phyloP scores from a whole-genome alignment of 2,113 vertebrate genomes.

The Cathartes aura region DNA sequence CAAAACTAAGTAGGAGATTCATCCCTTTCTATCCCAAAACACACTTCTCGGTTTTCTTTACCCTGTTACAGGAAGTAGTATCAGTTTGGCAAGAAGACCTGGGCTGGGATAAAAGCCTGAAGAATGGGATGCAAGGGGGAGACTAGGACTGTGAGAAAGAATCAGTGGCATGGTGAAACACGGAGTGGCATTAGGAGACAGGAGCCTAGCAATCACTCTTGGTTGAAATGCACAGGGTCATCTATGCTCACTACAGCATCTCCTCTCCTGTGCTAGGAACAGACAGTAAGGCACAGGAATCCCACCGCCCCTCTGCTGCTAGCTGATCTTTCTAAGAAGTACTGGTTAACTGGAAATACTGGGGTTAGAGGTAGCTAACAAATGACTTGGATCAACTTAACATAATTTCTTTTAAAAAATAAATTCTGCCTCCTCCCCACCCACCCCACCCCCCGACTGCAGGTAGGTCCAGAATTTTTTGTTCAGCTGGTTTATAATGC shows the following conservation, averaged over 20 bases:
- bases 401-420: neutral
- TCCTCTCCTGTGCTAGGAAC: neutral
- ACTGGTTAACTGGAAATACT: neutral
- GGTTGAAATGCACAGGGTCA: neutral
- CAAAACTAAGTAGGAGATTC: neutral
- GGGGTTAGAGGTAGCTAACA: neutral
- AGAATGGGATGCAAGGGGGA: neutral
- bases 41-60: neutral
- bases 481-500: neutral
- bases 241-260: neutral
- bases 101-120: neutral
- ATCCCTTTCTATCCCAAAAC: neutral
- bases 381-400: neutral
- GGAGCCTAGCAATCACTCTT: neutral
- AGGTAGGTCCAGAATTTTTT: neutral
- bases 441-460: neutral
- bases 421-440: rapidly evolving
- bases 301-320: neutral
- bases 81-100: neutral
- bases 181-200: neutral
- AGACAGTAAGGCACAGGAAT: neutral
- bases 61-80: neutral
- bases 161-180: neutral
- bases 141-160: neutral
- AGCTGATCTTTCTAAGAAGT: neutral